A percentile compares a stretch with the other conserved stretches of the same genome.
These are phyloP conservation scores for Seira sanloemensis DNA, from an alignment of 2,888 invertebrate genomes.

Conservation along the genomic window DNA sequence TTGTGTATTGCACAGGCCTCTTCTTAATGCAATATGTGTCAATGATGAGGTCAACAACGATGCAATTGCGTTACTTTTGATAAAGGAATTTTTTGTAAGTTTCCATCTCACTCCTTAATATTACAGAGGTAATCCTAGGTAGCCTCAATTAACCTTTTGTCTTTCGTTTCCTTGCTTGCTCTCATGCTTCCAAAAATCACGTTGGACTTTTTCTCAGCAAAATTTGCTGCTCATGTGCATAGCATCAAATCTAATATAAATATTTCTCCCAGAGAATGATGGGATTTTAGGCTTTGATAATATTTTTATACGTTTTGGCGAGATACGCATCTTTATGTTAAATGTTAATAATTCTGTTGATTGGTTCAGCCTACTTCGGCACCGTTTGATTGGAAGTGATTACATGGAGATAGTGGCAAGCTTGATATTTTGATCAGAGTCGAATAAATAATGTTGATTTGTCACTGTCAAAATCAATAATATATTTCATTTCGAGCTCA, in stretches of 20 bases:
- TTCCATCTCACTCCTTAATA: background rate
- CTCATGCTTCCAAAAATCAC: too few relatives aligned
- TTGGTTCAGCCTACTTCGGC: background rate
- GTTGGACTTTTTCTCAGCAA: too few relatives aligned
- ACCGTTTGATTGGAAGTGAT: slow-evolving; percentile 3
- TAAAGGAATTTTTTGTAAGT: background rate
- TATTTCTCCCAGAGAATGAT: too few relatives aligned
- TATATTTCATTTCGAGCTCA: background rate
- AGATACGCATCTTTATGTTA: too few relatives aligned
- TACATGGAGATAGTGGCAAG: slow-evolving; percentile 43
- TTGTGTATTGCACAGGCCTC: too few relatives aligned
- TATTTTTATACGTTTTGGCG: too few relatives aligned
- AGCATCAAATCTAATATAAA: too few relatives aligned
- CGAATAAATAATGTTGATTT: slow-evolving; percentile 51
- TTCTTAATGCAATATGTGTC: background rate
- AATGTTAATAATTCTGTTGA: background rate
- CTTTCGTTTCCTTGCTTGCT: slow-evolving; percentile 1
- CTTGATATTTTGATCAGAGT: slow-evolving; percentile 50
- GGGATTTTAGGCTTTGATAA: too few relatives aligned
- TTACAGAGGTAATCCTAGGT: background rate
- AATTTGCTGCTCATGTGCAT: too few relatives aligned
- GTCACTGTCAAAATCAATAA: slow-evolving; percentile 46
- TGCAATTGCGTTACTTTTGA: background rate
- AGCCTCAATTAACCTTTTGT: slow-evolving; percentile 61
- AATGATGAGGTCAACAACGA: background rate